Percentiles rank a stretch among this genome's conserved stretches.
These are phyloP conservation scores for Paralinhomoeus sp. DNA, from an alignment of 2,888 invertebrate species.

Conservation along the genomic window DNA sequence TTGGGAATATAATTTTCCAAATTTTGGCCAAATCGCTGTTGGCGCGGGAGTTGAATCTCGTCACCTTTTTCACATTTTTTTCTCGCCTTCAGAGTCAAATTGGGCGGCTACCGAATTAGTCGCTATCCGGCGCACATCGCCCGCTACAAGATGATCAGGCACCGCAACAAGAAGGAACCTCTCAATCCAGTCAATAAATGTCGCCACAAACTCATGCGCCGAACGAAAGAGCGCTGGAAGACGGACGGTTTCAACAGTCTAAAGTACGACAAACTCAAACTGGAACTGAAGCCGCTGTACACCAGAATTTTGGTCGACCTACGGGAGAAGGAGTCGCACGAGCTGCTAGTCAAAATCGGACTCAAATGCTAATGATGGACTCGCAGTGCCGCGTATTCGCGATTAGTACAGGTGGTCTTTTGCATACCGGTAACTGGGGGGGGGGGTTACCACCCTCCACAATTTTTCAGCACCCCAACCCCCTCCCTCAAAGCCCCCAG, in stretches of 20 bases:
- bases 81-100: constrained; percentile 13
- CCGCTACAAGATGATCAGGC: constrained; percentile 80
- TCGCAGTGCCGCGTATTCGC: too few species aligned
- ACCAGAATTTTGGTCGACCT: constrained; percentile 6
- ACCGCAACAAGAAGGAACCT: constrained; percentile 61
- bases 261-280: constrained; percentile 19
- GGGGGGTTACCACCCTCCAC: too few species aligned
- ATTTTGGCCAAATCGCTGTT: too few species aligned
- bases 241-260: constrained; percentile 30
- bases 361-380: too few species aligned
- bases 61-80: too few species aligned
- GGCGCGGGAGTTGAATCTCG: too few species aligned
- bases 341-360: too few species aligned
- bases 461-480: too few species aligned
- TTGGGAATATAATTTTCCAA: too few species aligned
- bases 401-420: too few species aligned
- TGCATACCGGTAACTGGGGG: too few species aligned
- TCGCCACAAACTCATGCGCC: constrained; percentile 25
- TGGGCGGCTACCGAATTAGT: constrained; percentile 49
- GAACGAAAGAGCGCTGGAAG: constrained; percentile 26
- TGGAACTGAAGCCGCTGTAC: constrained; percentile 3
- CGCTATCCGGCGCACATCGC: constrained; percentile 77
- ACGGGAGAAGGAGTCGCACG: constrained; percentile 2
- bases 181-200: constrained; percentile 42
- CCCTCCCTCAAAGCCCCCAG: too few species aligned